These are phyloP conservation scores for Cynodonichthys magdalenae DNA, from an alignment of 2,797 vertebrate genomes.

Conservation along the genomic window DNA sequence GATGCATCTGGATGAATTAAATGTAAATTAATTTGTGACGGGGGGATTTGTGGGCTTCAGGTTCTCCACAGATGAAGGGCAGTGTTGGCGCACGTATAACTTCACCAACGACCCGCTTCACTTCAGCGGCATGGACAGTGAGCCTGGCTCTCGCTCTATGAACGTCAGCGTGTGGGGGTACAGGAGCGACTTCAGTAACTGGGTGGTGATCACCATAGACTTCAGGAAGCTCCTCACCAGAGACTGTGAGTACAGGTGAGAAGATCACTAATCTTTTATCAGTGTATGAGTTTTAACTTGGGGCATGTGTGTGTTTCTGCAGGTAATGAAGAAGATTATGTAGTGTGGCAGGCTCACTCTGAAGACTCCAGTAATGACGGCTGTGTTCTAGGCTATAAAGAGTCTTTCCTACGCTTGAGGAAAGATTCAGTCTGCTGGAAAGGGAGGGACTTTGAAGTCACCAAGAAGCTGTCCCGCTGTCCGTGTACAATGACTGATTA, in stretches of 20 bases:
- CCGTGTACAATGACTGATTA: constrained; percentile 89
- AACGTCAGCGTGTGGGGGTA: constrained; percentile 95
- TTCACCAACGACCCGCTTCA: constrained; percentile 86
- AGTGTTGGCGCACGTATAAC: constrained; percentile 88
- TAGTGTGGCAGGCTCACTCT: constrained; percentile 92
- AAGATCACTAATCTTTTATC: background rate
- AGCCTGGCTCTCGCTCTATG: constrained; percentile 92
- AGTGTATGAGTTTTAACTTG: background rate
- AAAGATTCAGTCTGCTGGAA: constrained; percentile 75
- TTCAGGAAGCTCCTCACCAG: constrained; percentile 87
- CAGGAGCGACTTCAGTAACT: constrained; percentile 82
- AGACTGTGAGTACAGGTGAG: constrained; percentile 83
- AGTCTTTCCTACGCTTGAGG: constrained; percentile 86
- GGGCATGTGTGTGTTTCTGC: constrained; percentile 21
- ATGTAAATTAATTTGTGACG: background rate
- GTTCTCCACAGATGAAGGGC: constrained; percentile 95
- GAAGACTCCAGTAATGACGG: constrained; percentile 84
- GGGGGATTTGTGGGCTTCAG: constrained; percentile 62
- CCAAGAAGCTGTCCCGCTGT: constrained; percentile 85
- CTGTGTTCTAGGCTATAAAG: constrained; percentile 93
- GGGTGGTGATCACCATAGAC: constrained; percentile 93
- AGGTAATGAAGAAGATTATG: constrained; percentile 89
- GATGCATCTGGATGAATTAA: background rate
- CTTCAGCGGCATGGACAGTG: constrained; percentile 91
- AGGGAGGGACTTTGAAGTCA: constrained; percentile 66